Conservation (phyloP, 2,113 vertebrate species). For the Osmerus eperlanus region DNA sequence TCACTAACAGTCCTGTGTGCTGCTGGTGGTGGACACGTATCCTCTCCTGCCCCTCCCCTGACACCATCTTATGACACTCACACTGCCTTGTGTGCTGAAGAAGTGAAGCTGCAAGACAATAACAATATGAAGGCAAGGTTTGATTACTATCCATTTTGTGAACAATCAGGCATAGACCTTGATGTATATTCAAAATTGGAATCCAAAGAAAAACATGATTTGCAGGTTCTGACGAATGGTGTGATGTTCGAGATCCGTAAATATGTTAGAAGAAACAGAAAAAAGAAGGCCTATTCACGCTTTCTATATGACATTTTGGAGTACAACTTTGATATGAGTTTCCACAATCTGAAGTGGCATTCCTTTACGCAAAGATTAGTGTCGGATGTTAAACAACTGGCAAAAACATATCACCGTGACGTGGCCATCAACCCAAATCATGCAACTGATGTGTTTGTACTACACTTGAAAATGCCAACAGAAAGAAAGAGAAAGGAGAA, state of each 20-base stretch:
- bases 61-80: not conserved
- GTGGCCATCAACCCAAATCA: too few species aligned
- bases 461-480: too few species aligned
- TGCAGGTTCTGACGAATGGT: slow-evolving; percentile 23
- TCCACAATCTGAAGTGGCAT: slow-evolving; percentile 4
- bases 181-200: not conserved
- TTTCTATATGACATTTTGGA: slow-evolving; percentile 44
- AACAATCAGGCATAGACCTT: slow-evolving; percentile 29
- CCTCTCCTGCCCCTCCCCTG: too few species aligned
- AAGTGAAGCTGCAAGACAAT: not conserved
- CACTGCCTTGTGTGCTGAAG: not conserved
- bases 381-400: too few species aligned
- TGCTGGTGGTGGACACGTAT: too few species aligned
- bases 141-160: slow-evolving; percentile 14
- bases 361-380: too few species aligned
- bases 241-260: slow-evolving; percentile 41
- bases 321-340: slow-evolving; percentile 46
- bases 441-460: too few species aligned
- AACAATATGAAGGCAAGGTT: not conserved
- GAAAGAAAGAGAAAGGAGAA: too few species aligned
- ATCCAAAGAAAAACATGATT: slow-evolving; percentile 18
- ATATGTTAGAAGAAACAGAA: slow-evolving; percentile 15
- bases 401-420: too few species aligned
- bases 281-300: slow-evolving; percentile 26
- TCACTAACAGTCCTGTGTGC: too few species aligned